phyloP scores from a whole-genome alignment of 2,113 vertebrate genomes.

The Ictalurus punctatus region DNA sequence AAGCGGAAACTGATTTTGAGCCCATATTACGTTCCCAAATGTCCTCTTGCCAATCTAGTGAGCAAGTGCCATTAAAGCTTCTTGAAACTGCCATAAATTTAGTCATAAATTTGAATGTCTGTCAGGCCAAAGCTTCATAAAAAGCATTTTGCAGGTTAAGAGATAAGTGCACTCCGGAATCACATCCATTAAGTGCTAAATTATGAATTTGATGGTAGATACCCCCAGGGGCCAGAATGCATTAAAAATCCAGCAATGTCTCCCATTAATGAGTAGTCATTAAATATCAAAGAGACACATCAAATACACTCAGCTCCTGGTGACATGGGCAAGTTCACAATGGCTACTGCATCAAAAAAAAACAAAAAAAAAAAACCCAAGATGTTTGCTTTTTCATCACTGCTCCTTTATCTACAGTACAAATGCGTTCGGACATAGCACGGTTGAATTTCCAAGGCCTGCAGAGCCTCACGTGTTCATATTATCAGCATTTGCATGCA shows the following conservation, averaged over 20 bases:
- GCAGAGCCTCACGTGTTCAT: conserved; percentile 61
- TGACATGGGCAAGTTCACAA: conserved; percentile 53
- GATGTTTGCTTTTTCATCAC: conserved; percentile 34
- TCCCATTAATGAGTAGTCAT: conserved; percentile 66
- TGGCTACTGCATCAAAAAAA: conserved; percentile 52
- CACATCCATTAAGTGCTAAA: conserved; percentile 74
- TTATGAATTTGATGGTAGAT: conserved; percentile 72
- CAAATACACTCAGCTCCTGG: conserved; percentile 54
- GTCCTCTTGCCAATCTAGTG: conserved; percentile 61
- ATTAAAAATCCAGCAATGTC: conserved; percentile 55
- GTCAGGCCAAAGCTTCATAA: conserved; percentile 57
- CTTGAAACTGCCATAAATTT: conserved; percentile 68
- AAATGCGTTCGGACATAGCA: conserved; percentile 53
- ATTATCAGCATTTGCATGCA: conserved; percentile 61
- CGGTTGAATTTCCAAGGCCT: conserved; percentile 56
- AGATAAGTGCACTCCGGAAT: conserved; percentile 75
- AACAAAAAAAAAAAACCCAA: background rate
- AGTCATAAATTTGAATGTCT: conserved; percentile 50
- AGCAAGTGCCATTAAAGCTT: conserved; percentile 56
- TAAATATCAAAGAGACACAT: conserved; percentile 65
- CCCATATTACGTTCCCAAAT: conserved; percentile 68
- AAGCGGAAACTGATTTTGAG: conserved; percentile 70
- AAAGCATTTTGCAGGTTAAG: conserved; percentile 60
- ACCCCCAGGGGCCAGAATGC: conserved; percentile 48
- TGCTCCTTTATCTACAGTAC: conserved; percentile 45